These are phyloP conservation scores for Nasua narica DNA, from an alignment of 2,797 vertebrate species.

Conservation along the genomic window DNA sequence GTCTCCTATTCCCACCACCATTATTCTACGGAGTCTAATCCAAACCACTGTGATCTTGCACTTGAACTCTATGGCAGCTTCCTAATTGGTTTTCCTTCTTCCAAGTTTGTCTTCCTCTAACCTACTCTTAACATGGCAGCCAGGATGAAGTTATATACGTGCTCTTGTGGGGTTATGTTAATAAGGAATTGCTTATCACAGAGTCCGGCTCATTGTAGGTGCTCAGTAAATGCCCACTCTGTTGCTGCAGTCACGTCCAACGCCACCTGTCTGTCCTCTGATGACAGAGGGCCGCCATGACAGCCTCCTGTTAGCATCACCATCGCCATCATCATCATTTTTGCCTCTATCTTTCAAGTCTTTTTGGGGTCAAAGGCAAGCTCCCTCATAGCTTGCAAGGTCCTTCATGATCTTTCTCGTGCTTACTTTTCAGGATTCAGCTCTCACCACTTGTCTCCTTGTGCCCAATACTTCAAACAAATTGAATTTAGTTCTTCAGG, in stretches of 20 bases:
- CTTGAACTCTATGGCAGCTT: not conserved
- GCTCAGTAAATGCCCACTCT: not conserved
- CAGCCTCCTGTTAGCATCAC: not conserved
- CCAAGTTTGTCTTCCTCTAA: not conserved
- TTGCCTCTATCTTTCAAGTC: not conserved
- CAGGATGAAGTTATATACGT: not conserved
- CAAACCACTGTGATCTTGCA: not conserved
- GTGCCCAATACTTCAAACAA: not conserved
- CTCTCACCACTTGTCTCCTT: not conserved
- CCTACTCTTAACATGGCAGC: not conserved
- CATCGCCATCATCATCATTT: not conserved
- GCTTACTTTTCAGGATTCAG: not conserved
- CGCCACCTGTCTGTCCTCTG: not conserved
- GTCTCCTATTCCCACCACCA: not conserved
- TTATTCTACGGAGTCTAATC: not conserved
- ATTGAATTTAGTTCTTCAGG: not conserved
- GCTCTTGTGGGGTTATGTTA: not conserved
- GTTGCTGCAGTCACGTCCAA: not conserved
- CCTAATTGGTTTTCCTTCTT: not conserved
- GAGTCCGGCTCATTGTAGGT: not conserved
- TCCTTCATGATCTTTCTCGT: not conserved
- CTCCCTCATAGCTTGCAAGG: not conserved
- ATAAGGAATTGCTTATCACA: not conserved
- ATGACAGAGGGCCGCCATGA: not conserved
- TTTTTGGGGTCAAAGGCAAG: not conserved